These are phyloP conservation scores for Acholoe squamosa DNA, from an alignment of 2,888 invertebrate genomes.

Conservation along the genomic window DNA sequence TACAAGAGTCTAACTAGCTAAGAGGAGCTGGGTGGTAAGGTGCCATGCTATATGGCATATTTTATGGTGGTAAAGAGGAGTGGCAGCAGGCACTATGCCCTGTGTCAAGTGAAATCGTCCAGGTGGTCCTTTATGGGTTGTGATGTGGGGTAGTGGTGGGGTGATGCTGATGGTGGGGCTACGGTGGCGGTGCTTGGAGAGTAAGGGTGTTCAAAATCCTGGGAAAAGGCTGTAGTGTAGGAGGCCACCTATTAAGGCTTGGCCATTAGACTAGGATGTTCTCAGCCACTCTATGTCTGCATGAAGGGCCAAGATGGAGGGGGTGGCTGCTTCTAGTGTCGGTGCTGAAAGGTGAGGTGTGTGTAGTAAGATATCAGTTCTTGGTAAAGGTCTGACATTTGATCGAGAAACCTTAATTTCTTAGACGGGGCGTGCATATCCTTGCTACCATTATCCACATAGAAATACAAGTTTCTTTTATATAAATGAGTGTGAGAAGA, in stretches of 20 bases:
- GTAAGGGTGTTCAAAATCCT: not conserved
- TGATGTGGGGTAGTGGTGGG: too few relatives aligned
- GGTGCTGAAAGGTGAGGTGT: too few relatives aligned
- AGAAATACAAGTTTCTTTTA: too few relatives aligned
- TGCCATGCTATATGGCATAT: slow-evolving; percentile 9
- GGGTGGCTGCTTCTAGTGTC: not conserved
- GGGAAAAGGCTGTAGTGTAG: slow-evolving; percentile 11
- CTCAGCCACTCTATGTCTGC: not conserved
- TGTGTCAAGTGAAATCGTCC: not conserved
- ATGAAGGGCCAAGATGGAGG: not conserved
- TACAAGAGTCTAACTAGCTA: not conserved
- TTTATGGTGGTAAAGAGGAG: slow-evolving; percentile 2
- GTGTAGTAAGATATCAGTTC: too few relatives aligned
- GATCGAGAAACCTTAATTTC: too few relatives aligned
- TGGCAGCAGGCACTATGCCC: not conserved
- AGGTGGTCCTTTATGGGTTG: not conserved
- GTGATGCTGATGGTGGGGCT: not conserved
- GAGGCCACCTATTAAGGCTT: not conserved
- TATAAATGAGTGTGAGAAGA: too few relatives aligned
- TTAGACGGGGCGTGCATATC: too few relatives aligned
- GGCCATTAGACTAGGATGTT: not conserved
- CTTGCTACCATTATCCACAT: too few relatives aligned
- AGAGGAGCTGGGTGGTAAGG: not conserved
- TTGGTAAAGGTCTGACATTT: too few relatives aligned
- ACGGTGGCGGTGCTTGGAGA: not conserved